Evolutionary conservation across 2,888 invertebrate genomes (phyloP), one percentile per base, ranked within the genome.

Genomic region (Papilio gigon): DNA sequence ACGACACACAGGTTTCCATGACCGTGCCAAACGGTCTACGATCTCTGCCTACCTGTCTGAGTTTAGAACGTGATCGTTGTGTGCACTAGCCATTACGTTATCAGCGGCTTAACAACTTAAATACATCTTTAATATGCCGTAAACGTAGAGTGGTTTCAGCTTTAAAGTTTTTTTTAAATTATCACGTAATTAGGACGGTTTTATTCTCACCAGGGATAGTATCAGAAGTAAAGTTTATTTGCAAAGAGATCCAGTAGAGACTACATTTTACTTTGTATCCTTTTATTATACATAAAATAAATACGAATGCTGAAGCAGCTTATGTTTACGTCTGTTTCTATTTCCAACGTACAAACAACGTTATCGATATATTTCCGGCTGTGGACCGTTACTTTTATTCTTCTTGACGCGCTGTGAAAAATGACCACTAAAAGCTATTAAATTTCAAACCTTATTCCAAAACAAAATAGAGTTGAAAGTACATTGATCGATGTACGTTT

Each of bases 311-410:
- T 33, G 42, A 70, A 70, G 53, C 68, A 66, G 65, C 70, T 72
- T 70, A 74, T 74, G 68, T 74, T 73, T 72, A 71, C 70, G 69
- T 72, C 69, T 76, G 76, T 75, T 75, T 73, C 71, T 75, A 76
- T 81, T 80, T 78, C 73, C 77, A 79, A 76, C 72, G 77, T 74
- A 65, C 77, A 79, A 78, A 81, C 77, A 82, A 77, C 77, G 75
- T 80, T 79, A 78, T 77, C 78, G 78, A 80, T 78, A 81, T 75
- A 79, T 82, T 83, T 84, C 77, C 78, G 75, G 74, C 78, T 78
- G 79, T 82, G 81, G 84, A 80, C 77, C 78, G 83, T 85, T 84
- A 82, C 73, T 82, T 83, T 80, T 75, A 78, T 78, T 82, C 73
- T 74, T 77, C 76, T 75, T 83, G 82, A 83, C 82, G 81, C 77